phyloP scores from a whole-genome alignment of 2,888 invertebrate genomes.

The Graphium colonna region DNA sequence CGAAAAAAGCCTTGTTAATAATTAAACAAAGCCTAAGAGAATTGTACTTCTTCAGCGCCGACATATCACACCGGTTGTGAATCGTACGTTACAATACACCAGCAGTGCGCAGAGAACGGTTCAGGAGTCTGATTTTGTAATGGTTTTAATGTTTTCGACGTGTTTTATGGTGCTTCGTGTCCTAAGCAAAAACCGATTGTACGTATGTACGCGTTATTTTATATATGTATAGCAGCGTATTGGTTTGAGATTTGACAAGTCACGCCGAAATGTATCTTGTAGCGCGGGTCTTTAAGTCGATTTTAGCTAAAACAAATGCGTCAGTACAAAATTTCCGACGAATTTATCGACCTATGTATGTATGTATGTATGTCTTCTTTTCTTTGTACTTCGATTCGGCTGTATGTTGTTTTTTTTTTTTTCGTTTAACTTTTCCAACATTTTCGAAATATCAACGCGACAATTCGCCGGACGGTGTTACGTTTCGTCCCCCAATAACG shows the following conservation, averaged over 20 bases:
- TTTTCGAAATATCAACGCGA: conserved; percentile 37
- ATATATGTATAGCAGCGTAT: no score
- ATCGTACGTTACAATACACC: conserved; percentile 7
- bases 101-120: neutral
- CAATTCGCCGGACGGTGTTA: conserved; percentile 49
- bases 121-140: conserved; percentile 28
- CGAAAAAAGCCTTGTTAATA: no score
- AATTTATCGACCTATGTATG: neutral
- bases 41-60: no score
- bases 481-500: conserved; percentile 60
- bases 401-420: conserved; percentile 65
- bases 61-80: conserved; percentile 7
- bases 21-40: no score
- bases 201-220: conserved; percentile 37
- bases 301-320: conserved; percentile 43
- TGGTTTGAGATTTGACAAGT: neutral
- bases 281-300: conserved; percentile 40
- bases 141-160: conserved; percentile 40
- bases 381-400: conserved; percentile 42
- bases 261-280: conserved; percentile 31
- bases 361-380: conserved; percentile 34
- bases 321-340: conserved; percentile 63
- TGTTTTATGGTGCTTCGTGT: conserved; percentile 60
- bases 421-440: conserved; percentile 34
- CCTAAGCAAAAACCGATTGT: conserved; percentile 48